Evolutionary conservation across 2,113 vertebrate species (phyloP), one percentile per base, ranked within the genome.

Genomic region (Vombatus ursinus): DNA sequence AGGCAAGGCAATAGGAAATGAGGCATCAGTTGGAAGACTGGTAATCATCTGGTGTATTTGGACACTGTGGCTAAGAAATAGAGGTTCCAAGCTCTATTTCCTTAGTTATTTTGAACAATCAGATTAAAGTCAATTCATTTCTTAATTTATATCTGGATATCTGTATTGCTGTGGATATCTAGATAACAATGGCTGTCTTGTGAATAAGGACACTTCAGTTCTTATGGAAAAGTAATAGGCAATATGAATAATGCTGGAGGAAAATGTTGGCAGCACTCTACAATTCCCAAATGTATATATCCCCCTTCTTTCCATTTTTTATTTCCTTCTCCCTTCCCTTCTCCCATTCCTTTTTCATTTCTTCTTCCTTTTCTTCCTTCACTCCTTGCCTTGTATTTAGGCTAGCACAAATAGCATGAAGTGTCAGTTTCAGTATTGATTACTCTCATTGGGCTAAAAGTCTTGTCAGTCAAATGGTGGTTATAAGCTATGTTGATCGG

Each of bases 181-280:
- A 12, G 24, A 28, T 95, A 91, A 93, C 57, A 68, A 16, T 94
- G 54, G 31, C 93, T 11, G 89, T 10, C 84, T 54, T 91, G 6
- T 77, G 94, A 91, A n/a, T 68, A 68, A 95, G 52, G 48, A 96
- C 22, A 90, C 91, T 92, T 61, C 92, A 94, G 49, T 91, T 68
- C 44, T 10, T 0, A 44, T 91, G 28, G 90, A 54, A 94, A 93
- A 52, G 93, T 93, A 53, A 89, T 22, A 48, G 14, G 8, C 91
- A 89, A 93, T 44, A 49, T 0, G 77, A 92, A n/a, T 93, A 89
- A 52, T 51, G 61, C 5, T 12, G 90, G 90, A 90, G 68, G 68
- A 95, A 95, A 54, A 28, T 49, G 89, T n/a, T 0, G 48, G 44
- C 44, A 77, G 92, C 89, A 68, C 11, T 25, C 3, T 53, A 89